These are phyloP conservation scores for Eurosta solidaginis DNA, from an alignment of 1,140 invertebrate species.

Conservation along the genomic window DNA sequence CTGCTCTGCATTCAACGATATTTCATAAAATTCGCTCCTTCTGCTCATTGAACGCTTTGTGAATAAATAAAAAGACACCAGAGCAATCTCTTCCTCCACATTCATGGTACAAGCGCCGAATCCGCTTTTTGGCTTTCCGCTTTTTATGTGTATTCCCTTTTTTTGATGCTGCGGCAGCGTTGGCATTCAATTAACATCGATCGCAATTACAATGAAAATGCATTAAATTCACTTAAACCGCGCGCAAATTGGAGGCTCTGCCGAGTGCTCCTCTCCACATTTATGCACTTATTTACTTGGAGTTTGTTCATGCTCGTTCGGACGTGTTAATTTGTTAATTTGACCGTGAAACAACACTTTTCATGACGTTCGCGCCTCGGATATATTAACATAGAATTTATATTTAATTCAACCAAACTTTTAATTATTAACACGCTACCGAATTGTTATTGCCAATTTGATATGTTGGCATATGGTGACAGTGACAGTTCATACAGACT, in stretches of 20 bases:
- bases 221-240: constrained; percentile 12
- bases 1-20: too few relatives aligned
- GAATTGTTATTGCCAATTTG: neutral
- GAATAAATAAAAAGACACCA: constrained; percentile 27
- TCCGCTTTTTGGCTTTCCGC: neutral
- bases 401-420: neutral
- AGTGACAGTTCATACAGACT: too few relatives aligned
- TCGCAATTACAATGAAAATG: constrained; percentile 27
- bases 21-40: neutral
- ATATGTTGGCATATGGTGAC: too few relatives aligned
- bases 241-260: neutral
- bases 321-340: constrained; percentile 25
- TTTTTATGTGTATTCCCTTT: neutral
- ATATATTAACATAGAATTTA: neutral
- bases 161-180: neutral
- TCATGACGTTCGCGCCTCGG: neutral
- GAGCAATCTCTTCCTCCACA: neutral
- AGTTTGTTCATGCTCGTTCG: neutral
- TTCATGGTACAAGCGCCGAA: neutral
- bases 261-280: neutral
- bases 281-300: neutral
- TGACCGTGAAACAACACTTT: neutral
- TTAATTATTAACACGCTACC: neutral
- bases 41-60: constrained; percentile 3
- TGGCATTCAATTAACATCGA: constrained; percentile 24